Percentiles rank a stretch among this genome's conserved stretches.
Conservation (phyloP, 2,888 invertebrate genomes). For the Rhagophthalmus giganteus region DNA sequence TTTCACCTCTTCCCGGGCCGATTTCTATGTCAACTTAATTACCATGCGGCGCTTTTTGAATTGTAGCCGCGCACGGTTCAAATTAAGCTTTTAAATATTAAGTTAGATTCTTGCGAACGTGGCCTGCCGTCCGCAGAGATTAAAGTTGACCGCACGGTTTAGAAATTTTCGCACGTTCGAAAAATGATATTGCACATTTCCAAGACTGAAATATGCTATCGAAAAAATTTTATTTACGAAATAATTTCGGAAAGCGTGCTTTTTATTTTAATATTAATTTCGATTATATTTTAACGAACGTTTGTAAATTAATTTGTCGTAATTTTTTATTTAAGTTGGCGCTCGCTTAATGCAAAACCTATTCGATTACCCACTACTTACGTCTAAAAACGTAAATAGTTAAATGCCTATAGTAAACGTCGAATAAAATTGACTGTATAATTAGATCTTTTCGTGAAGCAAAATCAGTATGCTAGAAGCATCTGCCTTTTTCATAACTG, state of each 20-base stretch:
- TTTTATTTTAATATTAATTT: too few relatives aligned
- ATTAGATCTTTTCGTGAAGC: slow-evolving; percentile 16
- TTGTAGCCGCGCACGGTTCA: not conserved
- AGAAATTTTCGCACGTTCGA: not conserved
- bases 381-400: slow-evolving; percentile 1
- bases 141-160: not conserved
- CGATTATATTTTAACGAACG: too few relatives aligned
- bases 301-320: too few relatives aligned
- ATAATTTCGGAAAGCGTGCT: too few relatives aligned
- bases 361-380: too few relatives aligned
- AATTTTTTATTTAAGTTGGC: too few relatives aligned
- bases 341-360: too few relatives aligned
- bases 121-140: not conserved
- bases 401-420: not conserved
- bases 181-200: too few relatives aligned
- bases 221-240: too few relatives aligned
- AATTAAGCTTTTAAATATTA: not conserved
- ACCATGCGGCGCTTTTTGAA: not conserved
- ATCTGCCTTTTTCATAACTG: slow-evolving; percentile 26
- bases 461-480: slow-evolving; percentile 25
- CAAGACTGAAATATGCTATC: too few relatives aligned
- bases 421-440: slow-evolving; percentile 17
- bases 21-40: not conserved
- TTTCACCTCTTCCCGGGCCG: not conserved
- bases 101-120: not conserved